Base-by-base conservation (phyloP, 2,113 vertebrate species). In the Rhadina sibilatrix region DNA sequence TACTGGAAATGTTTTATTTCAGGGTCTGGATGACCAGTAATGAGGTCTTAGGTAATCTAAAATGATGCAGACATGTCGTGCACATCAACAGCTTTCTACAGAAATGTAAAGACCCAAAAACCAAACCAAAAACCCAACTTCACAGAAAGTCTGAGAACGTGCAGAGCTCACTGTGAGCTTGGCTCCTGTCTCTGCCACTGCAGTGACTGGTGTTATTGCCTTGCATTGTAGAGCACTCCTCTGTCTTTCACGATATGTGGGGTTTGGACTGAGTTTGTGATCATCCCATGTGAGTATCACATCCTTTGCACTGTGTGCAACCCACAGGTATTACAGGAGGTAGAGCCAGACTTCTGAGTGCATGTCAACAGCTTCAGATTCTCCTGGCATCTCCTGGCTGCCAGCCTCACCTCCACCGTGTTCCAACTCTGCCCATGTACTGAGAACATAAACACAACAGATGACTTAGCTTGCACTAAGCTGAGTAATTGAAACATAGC, bases 251-350 rank as follows among this genome's bases (percentile, higher is more conserved):
- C 24, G n/a, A 49, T 47, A 3, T 30, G 11, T 35, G 33, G 11
- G 11, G 76, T 80, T 56, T 77, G 21, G 38, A 37, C 20, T 60
- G 24, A 72, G 11, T 33, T 86, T 7, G 11, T 31, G 13, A 15
- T 17, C 12, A 33, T 60, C 6, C 9, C 28, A 42, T 8, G 23
- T 44, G 37, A 56, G 18, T 44, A 44, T 37, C 52, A 66, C 28
- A 56, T 70, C 0, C 6, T 50, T 72, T 77, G 37, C 40, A 72
- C 31, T 35, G 13, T 7, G 19, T 74, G 44, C 15, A 63, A 57
- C 14, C 72, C 56, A 9, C 4, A 64, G 78, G 5, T 5, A 11
- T 21, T 30, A 20, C 0, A 0, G 14, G 54, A 60, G 15, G 13
- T 18, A 63, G 15, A 79, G 20, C 7, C 10, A 72, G 46, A 37